Evolutionary conservation across 2,113 vertebrate genomes (phyloP).

Genomic region (Zosterops hypoxanthus): DNA sequence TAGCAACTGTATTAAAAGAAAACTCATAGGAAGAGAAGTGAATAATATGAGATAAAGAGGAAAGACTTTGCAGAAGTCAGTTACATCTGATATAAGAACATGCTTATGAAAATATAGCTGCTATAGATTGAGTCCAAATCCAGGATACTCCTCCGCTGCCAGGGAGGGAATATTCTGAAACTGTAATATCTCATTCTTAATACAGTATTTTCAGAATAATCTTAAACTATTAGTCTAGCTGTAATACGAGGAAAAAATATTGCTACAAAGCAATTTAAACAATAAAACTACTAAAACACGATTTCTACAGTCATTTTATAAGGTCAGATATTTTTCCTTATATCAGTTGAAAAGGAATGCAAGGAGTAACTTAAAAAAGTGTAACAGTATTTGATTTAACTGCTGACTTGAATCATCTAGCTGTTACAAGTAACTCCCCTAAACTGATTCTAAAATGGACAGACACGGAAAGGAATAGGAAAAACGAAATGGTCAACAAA

Average conservation of each 20-base stretch:
- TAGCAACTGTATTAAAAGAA: neutral
- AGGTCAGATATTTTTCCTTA: neutral
- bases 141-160: neutral
- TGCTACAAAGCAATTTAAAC: neutral
- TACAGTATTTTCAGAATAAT: neutral
- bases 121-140: neutral
- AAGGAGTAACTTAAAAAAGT: neutral
- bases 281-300: neutral
- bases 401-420: neutral
- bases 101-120: neutral
- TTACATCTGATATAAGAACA: neutral
- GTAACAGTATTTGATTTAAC: neutral
- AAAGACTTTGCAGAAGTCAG: neutral
- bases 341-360: neutral
- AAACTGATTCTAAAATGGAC: neutral
- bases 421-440: neutral
- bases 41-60: neutral
- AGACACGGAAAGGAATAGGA: neutral
- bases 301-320: neutral
- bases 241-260: neutral
- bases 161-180: neutral
- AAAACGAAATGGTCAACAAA: neutral
- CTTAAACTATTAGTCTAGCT: neutral
- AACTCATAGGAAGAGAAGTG: neutral
- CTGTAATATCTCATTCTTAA: neutral